Evolutionary conservation across 2,888 invertebrate genomes (phyloP).

Genomic region (Thalpophila matura): DNA sequence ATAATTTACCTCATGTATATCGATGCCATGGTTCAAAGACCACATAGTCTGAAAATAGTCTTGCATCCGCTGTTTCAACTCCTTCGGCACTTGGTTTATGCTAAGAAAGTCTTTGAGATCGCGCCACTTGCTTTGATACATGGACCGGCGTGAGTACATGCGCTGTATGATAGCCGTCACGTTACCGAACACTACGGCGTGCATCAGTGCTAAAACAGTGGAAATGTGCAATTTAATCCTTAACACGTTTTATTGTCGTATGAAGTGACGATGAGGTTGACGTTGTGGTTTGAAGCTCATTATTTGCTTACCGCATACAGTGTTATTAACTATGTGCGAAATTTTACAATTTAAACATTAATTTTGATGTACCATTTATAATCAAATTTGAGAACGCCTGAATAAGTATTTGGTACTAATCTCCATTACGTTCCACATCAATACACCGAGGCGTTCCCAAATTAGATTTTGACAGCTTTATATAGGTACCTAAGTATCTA

Average conservation of each 20-base stretch:
- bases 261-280: constrained; percentile 19
- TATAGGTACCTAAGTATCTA: too few species aligned
- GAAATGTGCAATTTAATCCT: constrained; percentile 24
- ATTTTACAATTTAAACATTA: constrained; percentile 15
- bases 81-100: constrained; percentile 98
- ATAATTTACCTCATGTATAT: constrained; percentile 97
- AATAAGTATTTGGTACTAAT: constrained; percentile 12
- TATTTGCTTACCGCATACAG: constrained; percentile 24
- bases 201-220: constrained; percentile 96
- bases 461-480: constrained; percentile 47
- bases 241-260: background rate
- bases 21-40: constrained; percentile 99
- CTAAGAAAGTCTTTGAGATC: constrained; percentile 98
- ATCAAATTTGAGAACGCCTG: constrained; percentile 6
- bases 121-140: constrained; percentile 98
- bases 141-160: constrained; percentile 98
- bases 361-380: constrained; percentile 9
- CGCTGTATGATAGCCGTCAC: constrained; percentile 99
- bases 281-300: constrained; percentile 42
- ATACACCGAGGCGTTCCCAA: constrained; percentile 18
- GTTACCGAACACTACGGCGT: constrained; percentile 99
- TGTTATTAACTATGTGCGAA: constrained; percentile 32
- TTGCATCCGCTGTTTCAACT: constrained; percentile 98
- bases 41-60: constrained; percentile 99
- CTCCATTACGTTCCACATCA: constrained; percentile 25